Base-by-base conservation (phyloP, 1,140 invertebrate genomes). In the Apolygus lucorum region DNA sequence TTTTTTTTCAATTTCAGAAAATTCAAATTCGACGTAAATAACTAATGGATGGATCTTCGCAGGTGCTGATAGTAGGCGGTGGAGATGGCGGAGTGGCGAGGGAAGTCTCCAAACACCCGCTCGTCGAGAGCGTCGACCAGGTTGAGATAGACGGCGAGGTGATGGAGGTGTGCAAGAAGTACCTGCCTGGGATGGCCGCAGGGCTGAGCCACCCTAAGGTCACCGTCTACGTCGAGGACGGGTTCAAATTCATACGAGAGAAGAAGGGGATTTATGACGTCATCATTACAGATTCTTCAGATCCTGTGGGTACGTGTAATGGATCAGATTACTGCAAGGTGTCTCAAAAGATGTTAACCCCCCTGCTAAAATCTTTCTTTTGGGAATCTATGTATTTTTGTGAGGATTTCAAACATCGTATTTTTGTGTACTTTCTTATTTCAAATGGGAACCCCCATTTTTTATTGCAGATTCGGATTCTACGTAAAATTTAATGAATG, bases 231-330 rank as follows among this genome's bases (percentile, higher is more conserved):
- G 87, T 98, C 54, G 91, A 90, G 0, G 96, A 99, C 79, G 97
- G 97, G 0, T 95, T 96, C 76, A 89, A 96, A 74, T 99, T 95
- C 78, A 90, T 99, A 84, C 89, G 90, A 72, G 84, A 90, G 42
- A 93, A 96, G 74, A 81, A 83, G 63, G 83, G 87, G 28, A 87
- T 93, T 80, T 99, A 95, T 80, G 96, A 99, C 82, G 90, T 99
- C 26, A 96, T 99, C 67, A 98, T 99, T 34, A 99, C 97, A 0
- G 97, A 99, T 78, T 97, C 95, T 59, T 96, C 94, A 28, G 96
- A 99, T 82, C 96, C 96, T 17, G 84, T 97, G 49, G 96, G 88
- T 87, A 76, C 77, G 73, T 29, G n/a, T n/a, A n/a, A n/a, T n/a
- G n/a, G n/a, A n/a, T n/a, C n/a, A n/a, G 24, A 4, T 66, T 25